phyloP scores from a whole-genome alignment of 2,113 vertebrate species.

The Nerophis ophidion region DNA sequence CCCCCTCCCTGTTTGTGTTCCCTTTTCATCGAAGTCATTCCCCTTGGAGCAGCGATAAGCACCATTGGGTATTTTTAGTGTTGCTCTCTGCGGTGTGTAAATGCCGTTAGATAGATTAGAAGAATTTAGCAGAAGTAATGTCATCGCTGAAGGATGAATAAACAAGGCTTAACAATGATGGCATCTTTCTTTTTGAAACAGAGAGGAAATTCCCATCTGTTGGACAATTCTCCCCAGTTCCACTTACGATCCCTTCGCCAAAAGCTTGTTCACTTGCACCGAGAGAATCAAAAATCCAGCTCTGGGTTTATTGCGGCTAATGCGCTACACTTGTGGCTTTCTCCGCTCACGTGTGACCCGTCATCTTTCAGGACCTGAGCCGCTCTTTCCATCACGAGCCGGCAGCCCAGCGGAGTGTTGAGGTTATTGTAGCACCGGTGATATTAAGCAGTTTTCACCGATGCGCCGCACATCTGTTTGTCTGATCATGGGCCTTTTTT shows the following conservation, averaged over 20 bases:
- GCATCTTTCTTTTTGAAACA: slow-evolving; percentile 48
- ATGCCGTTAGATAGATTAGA: slow-evolving; percentile 8
- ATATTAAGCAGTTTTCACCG: slow-evolving; percentile 60
- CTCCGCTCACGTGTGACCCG: slow-evolving; percentile 41
- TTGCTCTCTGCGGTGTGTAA: slow-evolving; percentile 12
- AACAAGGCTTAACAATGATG: slow-evolving; percentile 34
- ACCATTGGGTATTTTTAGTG: slow-evolving; percentile 53
- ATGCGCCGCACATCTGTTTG: slow-evolving; percentile 64
- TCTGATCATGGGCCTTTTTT: slow-evolving; percentile 61
- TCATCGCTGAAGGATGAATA: slow-evolving; percentile 31
- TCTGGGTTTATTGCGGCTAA: slow-evolving; percentile 14
- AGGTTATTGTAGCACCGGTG: slow-evolving; percentile 61
- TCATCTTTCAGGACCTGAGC: slow-evolving; percentile 57
- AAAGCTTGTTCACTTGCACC: slow-evolving; percentile 30
- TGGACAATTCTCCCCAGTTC: slow-evolving; percentile 32
- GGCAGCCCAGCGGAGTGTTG: slow-evolving; percentile 48
- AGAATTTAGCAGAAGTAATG: slow-evolving; percentile 20
- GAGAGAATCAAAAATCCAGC: slow-evolving; percentile 21
- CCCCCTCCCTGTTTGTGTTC: slow-evolving; percentile 30
- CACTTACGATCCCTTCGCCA: slow-evolving; percentile 33
- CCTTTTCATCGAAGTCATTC: slow-evolving; percentile 50
- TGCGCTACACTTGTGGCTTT: slow-evolving; percentile 22
- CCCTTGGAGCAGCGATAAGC: slow-evolving; percentile 47
- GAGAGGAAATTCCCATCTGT: slow-evolving; percentile 57
- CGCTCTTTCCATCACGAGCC: slow-evolving; percentile 58